Percentiles rank a stretch among this genome's conserved stretches.
phyloP scores from a whole-genome alignment of 1,140 invertebrate genomes.

The Conus betulinus region DNA sequence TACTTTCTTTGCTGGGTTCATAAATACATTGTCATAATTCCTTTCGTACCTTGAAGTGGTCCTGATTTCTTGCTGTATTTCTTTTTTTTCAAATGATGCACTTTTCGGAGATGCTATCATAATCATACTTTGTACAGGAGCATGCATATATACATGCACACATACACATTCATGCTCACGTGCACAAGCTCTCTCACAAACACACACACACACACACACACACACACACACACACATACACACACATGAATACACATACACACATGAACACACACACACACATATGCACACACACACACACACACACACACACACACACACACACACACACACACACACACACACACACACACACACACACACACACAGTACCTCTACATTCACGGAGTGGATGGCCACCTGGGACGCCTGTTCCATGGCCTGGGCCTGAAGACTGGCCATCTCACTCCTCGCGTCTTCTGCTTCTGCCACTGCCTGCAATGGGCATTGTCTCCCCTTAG shows the following conservation, averaged over 20 bases:
- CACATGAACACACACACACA: not conserved
- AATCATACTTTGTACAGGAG: no score
- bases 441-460: constrained; percentile 54
- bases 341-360: not conserved
- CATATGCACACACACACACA: not conserved
- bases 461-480: constrained; percentile 56
- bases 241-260: no score
- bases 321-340: constrained; percentile 8
- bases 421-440: constrained; percentile 12
- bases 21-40: no score
- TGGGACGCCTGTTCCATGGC: constrained; percentile 12
- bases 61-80: no score
- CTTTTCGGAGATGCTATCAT: no score
- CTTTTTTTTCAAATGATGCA: no score
- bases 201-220: no score
- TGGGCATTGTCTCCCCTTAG: not conserved
- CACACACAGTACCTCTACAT: not conserved
- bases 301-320: not conserved
- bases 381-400: not conserved
- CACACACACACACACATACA: no score
- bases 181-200: no score
- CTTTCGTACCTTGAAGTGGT: no score
- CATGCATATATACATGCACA: not conserved
- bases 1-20: no score
- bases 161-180: not conserved